Evolutionary conservation across 2,797 vertebrate genomes (phyloP).

Genomic region (Dromococcyx pavoninus): DNA sequence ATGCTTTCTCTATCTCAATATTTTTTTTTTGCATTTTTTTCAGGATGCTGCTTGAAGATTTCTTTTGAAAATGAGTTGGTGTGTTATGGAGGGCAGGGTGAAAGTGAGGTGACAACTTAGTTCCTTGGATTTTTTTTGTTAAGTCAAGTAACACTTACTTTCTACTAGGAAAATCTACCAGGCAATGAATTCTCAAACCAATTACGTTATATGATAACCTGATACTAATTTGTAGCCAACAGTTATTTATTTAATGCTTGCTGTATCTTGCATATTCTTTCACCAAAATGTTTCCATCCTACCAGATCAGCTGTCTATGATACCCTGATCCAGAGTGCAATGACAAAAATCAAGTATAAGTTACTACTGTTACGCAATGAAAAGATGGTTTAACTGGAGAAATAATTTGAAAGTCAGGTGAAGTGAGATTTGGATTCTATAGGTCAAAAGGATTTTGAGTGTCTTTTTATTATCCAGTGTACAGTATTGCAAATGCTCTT

Average conservation of each 20-base stretch:
- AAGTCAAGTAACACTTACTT: neutral
- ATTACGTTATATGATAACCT: neutral
- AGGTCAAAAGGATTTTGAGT: neutral
- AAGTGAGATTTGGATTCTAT: neutral
- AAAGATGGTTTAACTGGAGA: neutral
- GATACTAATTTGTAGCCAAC: neutral
- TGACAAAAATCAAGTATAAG: neutral
- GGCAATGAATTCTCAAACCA: neutral
- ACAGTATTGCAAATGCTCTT: neutral
- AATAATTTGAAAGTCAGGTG: neutral
- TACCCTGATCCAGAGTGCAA: neutral
- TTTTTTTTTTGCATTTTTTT: neutral
- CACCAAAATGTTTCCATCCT: neutral
- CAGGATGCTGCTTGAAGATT: neutral
- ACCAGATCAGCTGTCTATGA: neutral
- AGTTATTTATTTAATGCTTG: neutral
- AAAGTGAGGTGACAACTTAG: neutral
- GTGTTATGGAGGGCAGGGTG: neutral
- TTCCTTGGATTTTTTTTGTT: neutral
- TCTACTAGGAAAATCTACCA: neutral
- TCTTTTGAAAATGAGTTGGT: neutral
- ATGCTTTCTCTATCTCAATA: neutral
- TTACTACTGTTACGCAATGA: neutral
- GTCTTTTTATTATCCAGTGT: neutral
- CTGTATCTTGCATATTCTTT: neutral